These are phyloP conservation scores for Axinella damicornis DNA, from an alignment of 37 sponge, comb jelly and placozoan genomes.

Conservation along the genomic window DNA sequence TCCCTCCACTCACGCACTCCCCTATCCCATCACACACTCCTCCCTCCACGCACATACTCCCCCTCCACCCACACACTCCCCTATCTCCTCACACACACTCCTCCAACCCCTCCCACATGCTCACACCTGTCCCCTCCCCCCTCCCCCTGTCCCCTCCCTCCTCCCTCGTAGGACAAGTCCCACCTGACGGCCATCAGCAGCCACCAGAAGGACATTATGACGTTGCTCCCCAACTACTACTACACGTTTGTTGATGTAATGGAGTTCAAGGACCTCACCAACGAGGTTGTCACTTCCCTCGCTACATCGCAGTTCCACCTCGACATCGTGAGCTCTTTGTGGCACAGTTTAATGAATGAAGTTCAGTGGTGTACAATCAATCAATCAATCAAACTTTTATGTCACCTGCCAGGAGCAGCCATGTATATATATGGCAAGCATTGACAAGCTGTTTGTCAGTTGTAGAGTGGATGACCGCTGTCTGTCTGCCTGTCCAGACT, in stretches of 20 bases:
- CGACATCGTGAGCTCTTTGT: constrained; percentile 75
- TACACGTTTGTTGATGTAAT: constrained; percentile 95
- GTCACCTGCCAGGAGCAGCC: too few species aligned
- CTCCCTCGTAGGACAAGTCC: constrained; percentile 34
- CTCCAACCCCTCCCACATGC: neutral
- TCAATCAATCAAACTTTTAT: too few species aligned
- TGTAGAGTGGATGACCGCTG: too few species aligned
- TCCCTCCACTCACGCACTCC: neutral
- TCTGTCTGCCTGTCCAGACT: too few species aligned
- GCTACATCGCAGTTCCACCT: constrained; percentile 79
- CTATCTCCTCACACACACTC: too few species aligned
- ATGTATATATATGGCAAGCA: too few species aligned
- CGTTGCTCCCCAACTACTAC: constrained; percentile 73
- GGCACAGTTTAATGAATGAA: too few species aligned
- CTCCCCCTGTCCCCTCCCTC: neutral
- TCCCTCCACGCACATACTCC: neutral
- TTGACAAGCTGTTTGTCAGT: too few species aligned
- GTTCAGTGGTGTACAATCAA: too few species aligned
- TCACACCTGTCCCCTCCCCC: neutral
- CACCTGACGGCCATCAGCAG: constrained; percentile 73
- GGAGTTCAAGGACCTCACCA: constrained; percentile 89
- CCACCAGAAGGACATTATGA: constrained; percentile 85
- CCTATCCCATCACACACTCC: neutral
- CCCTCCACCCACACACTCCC: too few species aligned
- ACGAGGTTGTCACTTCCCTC: constrained; percentile 85